phyloP scores from a whole-genome alignment of 2,888 invertebrate species.

The Temnothorax rugatulus region DNA sequence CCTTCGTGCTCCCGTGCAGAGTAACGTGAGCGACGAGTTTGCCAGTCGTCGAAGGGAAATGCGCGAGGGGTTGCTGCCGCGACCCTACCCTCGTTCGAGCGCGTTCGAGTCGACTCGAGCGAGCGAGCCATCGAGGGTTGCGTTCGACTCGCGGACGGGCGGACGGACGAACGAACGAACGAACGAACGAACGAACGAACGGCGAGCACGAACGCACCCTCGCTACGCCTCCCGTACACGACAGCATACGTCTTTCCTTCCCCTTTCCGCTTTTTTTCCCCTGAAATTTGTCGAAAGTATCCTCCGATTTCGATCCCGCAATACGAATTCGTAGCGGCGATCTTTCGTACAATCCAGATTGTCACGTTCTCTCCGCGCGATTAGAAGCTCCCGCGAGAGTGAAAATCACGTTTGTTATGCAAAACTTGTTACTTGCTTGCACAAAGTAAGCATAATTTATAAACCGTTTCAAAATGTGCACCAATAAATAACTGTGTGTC shows the following conservation, averaged over 20 bases:
- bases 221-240: not conserved
- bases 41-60: slow-evolving; percentile 46
- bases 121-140: slow-evolving; percentile 41
- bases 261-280: not conserved
- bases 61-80: slow-evolving; percentile 3
- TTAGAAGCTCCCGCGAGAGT: not conserved
- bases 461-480: not conserved
- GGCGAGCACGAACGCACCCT: slow-evolving; percentile 37
- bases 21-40: slow-evolving; percentile 63
- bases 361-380: not conserved
- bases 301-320: not conserved
- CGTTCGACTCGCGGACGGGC: slow-evolving; percentile 42
- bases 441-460: not conserved
- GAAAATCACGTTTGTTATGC: not conserved
- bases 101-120: slow-evolving; percentile 47
- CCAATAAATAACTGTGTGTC: not conserved
- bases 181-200: slow-evolving; percentile 3
- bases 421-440: not conserved
- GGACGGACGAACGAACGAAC: not conserved
- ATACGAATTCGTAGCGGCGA: not conserved
- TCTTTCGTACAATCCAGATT: not conserved
- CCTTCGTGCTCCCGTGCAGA: slow-evolving; percentile 58
- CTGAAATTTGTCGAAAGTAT: not conserved
- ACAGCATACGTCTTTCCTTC: slow-evolving; percentile 2
- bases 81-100: slow-evolving; percentile 32